Base-by-base conservation (phyloP, 2,888 invertebrate species). In the Diaperis boleti region DNA sequence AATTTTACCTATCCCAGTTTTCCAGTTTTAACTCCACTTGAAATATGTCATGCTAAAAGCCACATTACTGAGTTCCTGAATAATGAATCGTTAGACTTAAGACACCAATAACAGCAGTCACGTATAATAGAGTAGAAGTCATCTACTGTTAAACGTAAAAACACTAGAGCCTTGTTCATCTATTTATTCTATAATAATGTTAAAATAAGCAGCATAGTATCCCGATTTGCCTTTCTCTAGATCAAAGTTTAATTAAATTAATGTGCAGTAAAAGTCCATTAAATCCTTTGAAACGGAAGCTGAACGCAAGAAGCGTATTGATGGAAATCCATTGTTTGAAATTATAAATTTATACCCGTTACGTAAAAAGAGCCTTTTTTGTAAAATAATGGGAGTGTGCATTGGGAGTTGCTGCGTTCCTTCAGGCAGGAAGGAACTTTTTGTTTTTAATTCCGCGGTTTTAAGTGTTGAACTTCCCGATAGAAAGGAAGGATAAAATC, bases 51-150 rank as follows among this genome's bases (percentile, higher is more conserved):
- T 1, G 49, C 11, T 49, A 33, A 33, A 49, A 35, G 47, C 47
- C 8, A 26, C 47, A 45, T 45, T 14, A 35, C 10, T 8, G 26
- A n/a, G 26, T 33, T 47, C n/a, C 49, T 20, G 15, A 17, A 17
- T 49, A 35, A 49, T 49, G 49, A 33, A 49, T 49, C 49, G 33
- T 49, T 49, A 49, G 35, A 33, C 44, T n/a, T n/a, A n/a, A n/a
- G n/a, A n/a, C n/a, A n/a, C 1, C 26, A 29, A 5, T 29, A 29
- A 13, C 10, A 14, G 22, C 22, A 45, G 26, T 45, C 45, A 45
- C 45, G 45, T 45, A 22, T 4, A 22, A 22, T n/a, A n/a, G n/a
- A n/a, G n/a, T n/a, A n/a, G n/a, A n/a, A n/a, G n/a, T n/a, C n/a
- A n/a, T n/a, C n/a, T n/a, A n/a, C n/a, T n/a, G n/a, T n/a, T n/a